Conservation (phyloP, 2,888 invertebrate species). For the Eupithecia subfuscata region DNA sequence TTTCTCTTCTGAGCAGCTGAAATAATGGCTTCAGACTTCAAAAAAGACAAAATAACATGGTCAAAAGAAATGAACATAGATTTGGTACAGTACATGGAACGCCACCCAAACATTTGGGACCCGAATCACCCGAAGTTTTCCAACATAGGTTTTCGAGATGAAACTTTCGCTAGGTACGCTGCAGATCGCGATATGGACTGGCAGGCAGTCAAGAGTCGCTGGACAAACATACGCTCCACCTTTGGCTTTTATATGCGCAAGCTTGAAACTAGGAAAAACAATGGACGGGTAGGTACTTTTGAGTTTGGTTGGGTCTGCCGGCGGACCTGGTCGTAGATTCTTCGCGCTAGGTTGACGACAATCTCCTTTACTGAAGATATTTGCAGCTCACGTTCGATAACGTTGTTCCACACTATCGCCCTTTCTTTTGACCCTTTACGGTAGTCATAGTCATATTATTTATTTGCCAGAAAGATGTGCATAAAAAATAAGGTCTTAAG, state of each 20-base stretch:
- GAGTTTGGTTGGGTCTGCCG: background rate
- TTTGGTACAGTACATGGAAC: slow-evolving; percentile 72
- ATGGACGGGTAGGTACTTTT: slow-evolving; percentile 56
- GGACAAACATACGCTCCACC: slow-evolving; percentile 79
- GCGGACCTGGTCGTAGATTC: background rate
- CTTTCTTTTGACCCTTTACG: background rate
- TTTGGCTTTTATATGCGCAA: slow-evolving; percentile 75
- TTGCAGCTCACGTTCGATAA: background rate
- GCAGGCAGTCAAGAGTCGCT: slow-evolving; percentile 76
- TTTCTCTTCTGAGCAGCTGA: background rate
- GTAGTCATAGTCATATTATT: no score
- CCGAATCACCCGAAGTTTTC: slow-evolving; percentile 76
- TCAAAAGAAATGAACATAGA: slow-evolving; percentile 76
- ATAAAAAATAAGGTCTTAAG: no score
- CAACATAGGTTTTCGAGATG: slow-evolving; percentile 64
- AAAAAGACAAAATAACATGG: slow-evolving; percentile 70
- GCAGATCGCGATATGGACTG: slow-evolving; percentile 72
- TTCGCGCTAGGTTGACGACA: background rate
- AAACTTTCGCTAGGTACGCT: slow-evolving; percentile 74
- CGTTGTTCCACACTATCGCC: background rate
- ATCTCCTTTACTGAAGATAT: background rate
- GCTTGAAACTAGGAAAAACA: slow-evolving; percentile 61
- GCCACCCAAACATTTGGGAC: slow-evolving; percentile 74
- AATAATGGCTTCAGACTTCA: slow-evolving; percentile 69
- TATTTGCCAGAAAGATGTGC: no score